A percentile compares a stretch with the other conserved stretches of the same genome.
phyloP scores from a whole-genome alignment of 2,888 invertebrate genomes.

The Nomada goodeniana region DNA sequence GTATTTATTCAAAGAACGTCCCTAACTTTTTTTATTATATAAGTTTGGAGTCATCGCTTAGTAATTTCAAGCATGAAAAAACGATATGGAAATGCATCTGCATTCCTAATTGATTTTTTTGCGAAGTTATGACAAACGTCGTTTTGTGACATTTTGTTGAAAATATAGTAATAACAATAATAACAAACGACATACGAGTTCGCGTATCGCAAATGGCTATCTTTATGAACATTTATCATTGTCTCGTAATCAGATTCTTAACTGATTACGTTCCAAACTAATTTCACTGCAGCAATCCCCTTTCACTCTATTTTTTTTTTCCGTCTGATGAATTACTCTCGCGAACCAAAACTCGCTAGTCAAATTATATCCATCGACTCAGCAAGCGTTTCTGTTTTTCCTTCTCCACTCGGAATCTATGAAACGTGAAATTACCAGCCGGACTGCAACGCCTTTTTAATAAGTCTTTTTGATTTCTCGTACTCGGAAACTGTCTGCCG shows the following conservation, averaged over 20 bases:
- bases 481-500: slow-evolving; percentile 33
- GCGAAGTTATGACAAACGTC: neutral
- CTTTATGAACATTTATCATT: slow-evolving; percentile 50
- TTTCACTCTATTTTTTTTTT: neutral
- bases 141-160: neutral
- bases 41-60: slow-evolving; percentile 8
- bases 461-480: slow-evolving; percentile 38
- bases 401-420: slow-evolving; percentile 16
- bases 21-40: no score
- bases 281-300: slow-evolving; percentile 23
- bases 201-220: slow-evolving; percentile 48
- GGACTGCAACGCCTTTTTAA: slow-evolving; percentile 54
- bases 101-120: slow-evolving; percentile 14
- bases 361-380: slow-evolving; percentile 41
- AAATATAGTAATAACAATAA: neutral
- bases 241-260: neutral
- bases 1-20: neutral
- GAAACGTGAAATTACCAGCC: slow-evolving; percentile 52
- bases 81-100: neutral
- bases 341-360: slow-evolving; percentile 26
- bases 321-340: slow-evolving; percentile 36
- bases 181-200: slow-evolving; percentile 27
- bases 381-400: slow-evolving; percentile 15
- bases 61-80: slow-evolving; percentile 3
- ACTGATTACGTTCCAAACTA: slow-evolving; percentile 47